Evolutionary conservation across 2,888 invertebrate species (phyloP).

Genomic region (Idaea dimidiata): DNA sequence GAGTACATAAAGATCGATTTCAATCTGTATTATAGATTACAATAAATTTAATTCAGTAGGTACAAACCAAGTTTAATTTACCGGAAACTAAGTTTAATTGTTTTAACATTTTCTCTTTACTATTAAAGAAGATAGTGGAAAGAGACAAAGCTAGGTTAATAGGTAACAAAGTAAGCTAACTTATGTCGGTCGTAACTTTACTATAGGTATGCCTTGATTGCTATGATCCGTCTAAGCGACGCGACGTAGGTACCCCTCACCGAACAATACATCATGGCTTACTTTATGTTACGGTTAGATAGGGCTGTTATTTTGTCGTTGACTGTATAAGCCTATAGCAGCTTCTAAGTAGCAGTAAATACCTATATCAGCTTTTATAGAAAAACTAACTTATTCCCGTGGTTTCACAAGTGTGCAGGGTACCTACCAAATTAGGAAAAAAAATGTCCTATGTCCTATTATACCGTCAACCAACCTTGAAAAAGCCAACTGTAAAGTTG

Average conservation of each 20-base stretch:
- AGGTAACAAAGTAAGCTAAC: too few relatives aligned
- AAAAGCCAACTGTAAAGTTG: too few relatives aligned
- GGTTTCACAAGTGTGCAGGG: too few relatives aligned
- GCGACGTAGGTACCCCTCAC: too few relatives aligned
- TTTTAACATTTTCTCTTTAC: conserved; percentile 17
- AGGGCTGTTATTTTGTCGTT: conserved; percentile 6
- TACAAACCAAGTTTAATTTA: conserved; percentile 7
- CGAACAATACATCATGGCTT: conserved; percentile 11
- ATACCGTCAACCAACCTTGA: too few relatives aligned
- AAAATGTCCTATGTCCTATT: too few relatives aligned
- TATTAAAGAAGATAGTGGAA: conserved; percentile 27
- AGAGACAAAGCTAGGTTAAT: conserved; percentile 32
- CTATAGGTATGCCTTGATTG: conserved; percentile 25
- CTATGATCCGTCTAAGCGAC: conserved; percentile 15
- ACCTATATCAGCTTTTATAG: conserved; percentile 44
- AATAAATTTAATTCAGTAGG: not conserved
- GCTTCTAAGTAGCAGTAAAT: conserved; percentile 43
- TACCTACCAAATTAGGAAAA: too few relatives aligned
- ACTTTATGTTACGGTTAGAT: conserved; percentile 10
- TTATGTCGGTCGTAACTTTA: conserved; percentile 31
- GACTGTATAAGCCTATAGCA: conserved; percentile 43
- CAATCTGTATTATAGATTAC: too few relatives aligned
- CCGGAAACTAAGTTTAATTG: conserved; percentile 12
- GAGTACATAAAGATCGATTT: too few relatives aligned
- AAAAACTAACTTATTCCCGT: conserved; percentile 7